Percentiles rank a stretch among this genome's conserved stretches.
phyloP scores from a whole-genome alignment of 2,888 invertebrate species.

The Pseudococcus jackbeardsleyi region DNA sequence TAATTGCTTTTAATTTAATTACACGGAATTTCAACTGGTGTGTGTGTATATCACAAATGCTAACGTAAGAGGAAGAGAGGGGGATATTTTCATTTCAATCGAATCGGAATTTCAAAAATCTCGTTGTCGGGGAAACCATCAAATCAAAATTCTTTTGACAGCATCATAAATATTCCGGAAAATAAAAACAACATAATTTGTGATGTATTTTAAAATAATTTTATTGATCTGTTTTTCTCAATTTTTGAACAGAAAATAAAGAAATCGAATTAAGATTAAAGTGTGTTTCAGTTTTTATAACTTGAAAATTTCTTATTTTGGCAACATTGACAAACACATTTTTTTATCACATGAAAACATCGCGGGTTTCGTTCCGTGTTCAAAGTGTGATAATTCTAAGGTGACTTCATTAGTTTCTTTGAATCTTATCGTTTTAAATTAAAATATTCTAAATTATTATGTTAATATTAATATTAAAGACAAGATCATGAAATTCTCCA shows the following conservation, averaged over 20 bases:
- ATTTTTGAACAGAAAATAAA: neutral
- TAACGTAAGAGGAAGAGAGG: neutral
- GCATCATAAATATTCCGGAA: neutral
- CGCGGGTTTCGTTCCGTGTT: neutral
- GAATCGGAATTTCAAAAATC: neutral
- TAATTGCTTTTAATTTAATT: slow-evolving; percentile 36
- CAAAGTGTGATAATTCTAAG: neutral
- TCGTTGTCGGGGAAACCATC: neutral
- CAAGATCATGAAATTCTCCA: neutral
- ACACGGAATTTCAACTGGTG: slow-evolving; percentile 14
- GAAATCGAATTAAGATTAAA: neutral
- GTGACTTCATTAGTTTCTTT: neutral
- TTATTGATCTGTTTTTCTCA: neutral
- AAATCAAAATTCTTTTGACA: neutral
- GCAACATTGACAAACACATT: neutral
- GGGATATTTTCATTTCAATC: neutral
- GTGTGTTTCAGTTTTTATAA: no score
- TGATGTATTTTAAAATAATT: neutral
- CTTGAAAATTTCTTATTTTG: neutral
- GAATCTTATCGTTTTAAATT: neutral
- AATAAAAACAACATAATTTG: neutral
- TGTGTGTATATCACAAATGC: neutral
- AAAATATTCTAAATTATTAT: neutral
- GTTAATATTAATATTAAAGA: neutral
- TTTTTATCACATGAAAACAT: slow-evolving; percentile 30